Evolutionary conservation across 2,113 vertebrate species (phyloP).

Genomic region (Cisticola juncidis): DNA sequence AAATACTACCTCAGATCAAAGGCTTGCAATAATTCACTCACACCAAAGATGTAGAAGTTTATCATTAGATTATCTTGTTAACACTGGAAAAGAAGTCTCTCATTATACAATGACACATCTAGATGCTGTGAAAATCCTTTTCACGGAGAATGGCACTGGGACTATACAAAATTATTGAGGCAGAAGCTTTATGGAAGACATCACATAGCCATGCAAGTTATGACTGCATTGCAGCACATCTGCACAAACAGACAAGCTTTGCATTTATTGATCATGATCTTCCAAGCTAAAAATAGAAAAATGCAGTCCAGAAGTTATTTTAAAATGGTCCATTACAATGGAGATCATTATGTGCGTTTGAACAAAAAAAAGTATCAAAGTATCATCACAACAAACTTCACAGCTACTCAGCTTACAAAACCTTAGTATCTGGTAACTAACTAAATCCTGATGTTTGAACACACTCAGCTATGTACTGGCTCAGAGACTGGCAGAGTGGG

Average conservation of each 20-base stretch:
- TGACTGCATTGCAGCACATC: background rate
- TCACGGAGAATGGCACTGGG: background rate
- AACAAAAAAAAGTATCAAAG: background rate
- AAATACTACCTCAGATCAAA: background rate
- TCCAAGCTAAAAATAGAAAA: background rate
- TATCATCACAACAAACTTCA: background rate
- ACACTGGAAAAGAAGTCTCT: background rate
- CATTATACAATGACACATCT: background rate
- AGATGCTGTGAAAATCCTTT: background rate
- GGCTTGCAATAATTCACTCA: background rate
- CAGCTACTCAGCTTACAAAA: background rate
- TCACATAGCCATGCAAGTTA: background rate
- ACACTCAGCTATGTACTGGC: background rate
- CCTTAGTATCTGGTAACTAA: background rate
- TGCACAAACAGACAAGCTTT: background rate
- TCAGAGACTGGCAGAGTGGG: background rate
- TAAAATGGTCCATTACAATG: background rate
- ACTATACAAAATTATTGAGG: background rate
- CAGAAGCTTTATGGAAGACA: background rate
- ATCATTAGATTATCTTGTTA: background rate
- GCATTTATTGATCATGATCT: background rate
- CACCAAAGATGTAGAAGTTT: background rate
- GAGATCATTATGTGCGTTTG: background rate
- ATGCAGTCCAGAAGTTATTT: background rate
- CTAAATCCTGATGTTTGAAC: background rate